Evolutionary conservation across 2,888 invertebrate species (phyloP), one percentile per base, ranked within the genome.

Genomic region (Fragum whitleyi): DNA sequence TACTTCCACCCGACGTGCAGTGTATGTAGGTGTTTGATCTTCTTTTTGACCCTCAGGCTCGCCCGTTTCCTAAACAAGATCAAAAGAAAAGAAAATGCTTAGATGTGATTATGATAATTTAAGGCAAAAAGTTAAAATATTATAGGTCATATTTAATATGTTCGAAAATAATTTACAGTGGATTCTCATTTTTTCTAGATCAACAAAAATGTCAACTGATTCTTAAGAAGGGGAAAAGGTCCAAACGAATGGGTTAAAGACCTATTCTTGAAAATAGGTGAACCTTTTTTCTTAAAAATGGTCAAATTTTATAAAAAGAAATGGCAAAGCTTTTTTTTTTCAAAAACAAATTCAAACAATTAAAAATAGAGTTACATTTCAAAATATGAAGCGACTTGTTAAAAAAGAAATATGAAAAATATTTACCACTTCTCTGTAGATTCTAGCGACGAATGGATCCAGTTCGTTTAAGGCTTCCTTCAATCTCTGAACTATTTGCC

Each of bases 371-470:
- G 47, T 47, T 47, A n/a, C 47, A 47, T n/a, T 47, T 47, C 47
- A 14, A 14, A 47, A 19, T 47, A 19, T 47, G n/a, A 47, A 36
- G 32, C 32, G 32, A 36, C 32, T 36, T 36, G 16, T 19, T 47
- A 47, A 47, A 19, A 47, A 47, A 47, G 47, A 47, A 47, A 5
- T 21, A 51, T n/a, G 51, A n/a, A 26, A 57, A 23, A 57, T 26
- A 57, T 23, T 26, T 57, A 57, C 57, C 57, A 57, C 9, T 57
- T 57, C 57, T 57, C 57, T 57, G 26, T 26, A 57, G 11, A 57
- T 57, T 26, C 57, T 9, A 5, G n/a, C 68, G 6, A 36, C 68
- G 19, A 36, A 68, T 7, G 68, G 47, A 19, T 47, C 47, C 16
- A 68, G 68, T 23, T 68, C 23, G 19, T n/a, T 47, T 23, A 68